Evolutionary conservation across 2,797 vertebrate species (phyloP).

Genomic region (Anabacerthia variegaticeps): DNA sequence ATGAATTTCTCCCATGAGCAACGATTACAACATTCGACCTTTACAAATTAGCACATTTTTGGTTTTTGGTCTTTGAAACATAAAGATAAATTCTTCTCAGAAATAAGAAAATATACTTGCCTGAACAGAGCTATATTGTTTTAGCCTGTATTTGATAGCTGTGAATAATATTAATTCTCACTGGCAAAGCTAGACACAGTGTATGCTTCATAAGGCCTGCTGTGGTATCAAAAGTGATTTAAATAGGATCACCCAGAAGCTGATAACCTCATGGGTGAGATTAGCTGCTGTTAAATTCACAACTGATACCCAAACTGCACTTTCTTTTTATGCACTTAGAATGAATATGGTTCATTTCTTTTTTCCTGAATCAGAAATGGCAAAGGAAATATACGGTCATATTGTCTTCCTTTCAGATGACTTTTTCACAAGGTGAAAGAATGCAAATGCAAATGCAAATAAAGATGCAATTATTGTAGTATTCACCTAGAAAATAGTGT

Average conservation of each 20-base stretch:
- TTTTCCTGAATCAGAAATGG: neutral
- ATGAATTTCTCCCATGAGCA: neutral
- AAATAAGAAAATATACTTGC: constrained; percentile 9
- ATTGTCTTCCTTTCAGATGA: neutral
- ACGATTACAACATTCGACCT: neutral
- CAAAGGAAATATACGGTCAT: neutral
- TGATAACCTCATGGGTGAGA: constrained; percentile 24
- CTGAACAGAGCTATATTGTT: constrained; percentile 8
- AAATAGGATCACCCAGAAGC: constrained; percentile 10
- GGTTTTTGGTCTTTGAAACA: neutral
- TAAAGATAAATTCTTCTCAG: neutral
- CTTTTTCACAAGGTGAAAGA: neutral
- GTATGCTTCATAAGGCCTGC: neutral
- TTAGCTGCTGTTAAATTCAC: constrained; percentile 6
- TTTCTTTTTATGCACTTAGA: constrained; percentile 1
- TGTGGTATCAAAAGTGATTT: constrained; percentile 22
- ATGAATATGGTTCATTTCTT: constrained; percentile 8
- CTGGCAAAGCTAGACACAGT: neutral
- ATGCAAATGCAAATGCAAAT: neutral
- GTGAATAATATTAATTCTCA: constrained; percentile 20
- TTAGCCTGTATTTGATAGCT: constrained; percentile 8
- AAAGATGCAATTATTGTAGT: neutral
- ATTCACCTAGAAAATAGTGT: neutral
- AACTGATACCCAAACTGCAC: neutral
- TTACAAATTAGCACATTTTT: neutral